phyloP scores from a whole-genome alignment of 2,113 vertebrate species.

The Gallinago media region DNA sequence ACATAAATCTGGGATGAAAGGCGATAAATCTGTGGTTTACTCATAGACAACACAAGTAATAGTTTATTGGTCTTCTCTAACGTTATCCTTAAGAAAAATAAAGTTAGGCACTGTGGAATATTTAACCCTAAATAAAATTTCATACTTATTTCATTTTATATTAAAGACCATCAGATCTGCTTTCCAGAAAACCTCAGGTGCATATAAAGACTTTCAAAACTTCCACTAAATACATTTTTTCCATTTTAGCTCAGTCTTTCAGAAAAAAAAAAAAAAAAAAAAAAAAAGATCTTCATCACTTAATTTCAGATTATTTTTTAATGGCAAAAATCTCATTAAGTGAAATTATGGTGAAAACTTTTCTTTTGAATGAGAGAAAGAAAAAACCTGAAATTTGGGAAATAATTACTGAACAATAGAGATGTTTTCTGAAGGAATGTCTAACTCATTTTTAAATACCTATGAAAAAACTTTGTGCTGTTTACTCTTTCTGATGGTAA shows the following conservation, averaged over 20 bases:
- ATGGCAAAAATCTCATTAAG: not conserved
- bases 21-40: not conserved
- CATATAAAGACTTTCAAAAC: not conserved
- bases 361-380: not conserved
- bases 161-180: not conserved
- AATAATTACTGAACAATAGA: not conserved
- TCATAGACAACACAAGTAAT: not conserved
- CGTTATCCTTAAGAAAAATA: not conserved
- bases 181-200: not conserved
- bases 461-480: rapidly evolving
- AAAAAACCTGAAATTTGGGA: not conserved
- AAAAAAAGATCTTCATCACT: rapidly evolving
- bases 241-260: not conserved
- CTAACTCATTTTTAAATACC: not conserved
- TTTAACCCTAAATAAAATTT: not conserved
- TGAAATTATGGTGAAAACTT: not conserved
- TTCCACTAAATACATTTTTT: rapidly evolving
- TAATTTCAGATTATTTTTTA: not conserved
- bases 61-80: not conserved
- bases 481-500: rapidly evolving
- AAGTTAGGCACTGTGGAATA: not conserved
- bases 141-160: not conserved
- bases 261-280: not conserved
- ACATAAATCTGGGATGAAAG: not conserved
- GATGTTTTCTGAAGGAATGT: not conserved